Conservation (phyloP, 2,888 invertebrate species). For the Nyleta sp. region DNA sequence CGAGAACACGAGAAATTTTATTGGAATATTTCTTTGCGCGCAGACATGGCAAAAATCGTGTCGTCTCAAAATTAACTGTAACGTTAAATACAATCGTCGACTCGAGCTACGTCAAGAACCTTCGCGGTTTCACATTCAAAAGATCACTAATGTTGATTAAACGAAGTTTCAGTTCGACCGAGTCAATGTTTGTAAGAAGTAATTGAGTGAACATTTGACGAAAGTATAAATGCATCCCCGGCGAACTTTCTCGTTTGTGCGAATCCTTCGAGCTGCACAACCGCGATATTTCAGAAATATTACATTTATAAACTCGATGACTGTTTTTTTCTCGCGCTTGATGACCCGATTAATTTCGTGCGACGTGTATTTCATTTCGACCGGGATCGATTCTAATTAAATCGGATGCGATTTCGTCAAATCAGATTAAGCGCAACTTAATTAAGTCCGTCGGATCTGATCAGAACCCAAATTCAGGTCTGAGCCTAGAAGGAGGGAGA, state of each 20-base stretch:
- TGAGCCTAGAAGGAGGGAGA: background rate
- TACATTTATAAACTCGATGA: background rate
- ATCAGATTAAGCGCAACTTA: conserved; percentile 25
- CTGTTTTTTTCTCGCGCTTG: background rate
- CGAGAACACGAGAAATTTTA: too few relatives aligned
- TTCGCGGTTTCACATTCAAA: conserved; percentile 21
- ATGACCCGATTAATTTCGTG: background rate
- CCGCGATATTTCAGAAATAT: background rate
- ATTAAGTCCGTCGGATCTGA: conserved; percentile 32
- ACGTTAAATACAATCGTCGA: conserved; percentile 11
- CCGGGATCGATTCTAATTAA: conserved; percentile 25
- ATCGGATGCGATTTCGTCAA: conserved; percentile 13
- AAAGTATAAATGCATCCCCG: conserved; percentile 24
- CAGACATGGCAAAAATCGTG: conserved; percentile 3
- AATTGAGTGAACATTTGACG: conserved; percentile 35
- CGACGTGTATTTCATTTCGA: conserved; percentile 7
- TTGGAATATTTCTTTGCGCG: background rate
- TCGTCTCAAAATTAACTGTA: conserved; percentile 12
- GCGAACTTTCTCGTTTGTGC: conserved; percentile 8
- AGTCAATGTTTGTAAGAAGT: conserved; percentile 34
- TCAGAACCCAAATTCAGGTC: conserved; percentile 20
- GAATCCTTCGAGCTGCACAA: background rate
- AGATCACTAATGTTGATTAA: conserved; percentile 25
- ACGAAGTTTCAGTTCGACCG: conserved; percentile 8
- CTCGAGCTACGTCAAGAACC: background rate